A percentile compares a stretch with the other conserved stretches of the same genome.
phyloP scores from a whole-genome alignment of 2,797 vertebrate species.

The Hylomyscus alleni region DNA sequence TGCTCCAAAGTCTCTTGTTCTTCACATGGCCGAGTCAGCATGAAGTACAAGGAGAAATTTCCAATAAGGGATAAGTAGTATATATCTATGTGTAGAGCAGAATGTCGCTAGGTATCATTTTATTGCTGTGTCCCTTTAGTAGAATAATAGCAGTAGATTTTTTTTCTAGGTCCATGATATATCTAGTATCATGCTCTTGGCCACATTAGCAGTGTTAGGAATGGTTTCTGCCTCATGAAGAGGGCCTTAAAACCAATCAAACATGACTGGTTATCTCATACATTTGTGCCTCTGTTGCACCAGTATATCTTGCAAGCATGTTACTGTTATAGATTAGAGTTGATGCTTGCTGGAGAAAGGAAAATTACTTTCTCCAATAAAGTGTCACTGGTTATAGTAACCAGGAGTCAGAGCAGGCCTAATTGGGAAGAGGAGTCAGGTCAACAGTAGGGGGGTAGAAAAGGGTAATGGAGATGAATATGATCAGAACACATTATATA shows the following conservation, averaged over 20 bases:
- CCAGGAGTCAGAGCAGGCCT: neutral
- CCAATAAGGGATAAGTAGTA: neutral
- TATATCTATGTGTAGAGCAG: no score
- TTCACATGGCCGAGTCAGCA: neutral
- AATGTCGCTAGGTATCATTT: neutral
- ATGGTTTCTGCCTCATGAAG: neutral
- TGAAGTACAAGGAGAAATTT: neutral
- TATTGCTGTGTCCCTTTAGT: neutral
- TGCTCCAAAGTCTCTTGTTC: neutral
- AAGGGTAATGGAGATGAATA: neutral
- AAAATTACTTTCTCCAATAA: neutral
- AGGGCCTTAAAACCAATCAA: neutral
- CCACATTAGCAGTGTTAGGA: neutral
- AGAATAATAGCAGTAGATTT: neutral
- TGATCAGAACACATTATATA: neutral
- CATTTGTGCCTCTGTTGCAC: neutral
- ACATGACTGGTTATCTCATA: no score
- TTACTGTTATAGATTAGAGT: neutral
- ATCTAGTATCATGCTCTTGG: neutral
- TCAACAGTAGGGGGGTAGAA: neutral
- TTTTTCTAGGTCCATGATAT: no score
- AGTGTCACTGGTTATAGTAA: neutral
- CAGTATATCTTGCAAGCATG: neutral
- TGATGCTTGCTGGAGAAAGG: neutral
- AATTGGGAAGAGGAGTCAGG: neutral